A percentile compares a stretch with the other conserved stretches of the same genome.
Conservation (phyloP, 2,113 vertebrate species). For the Lasiurus cinereus region DNA sequence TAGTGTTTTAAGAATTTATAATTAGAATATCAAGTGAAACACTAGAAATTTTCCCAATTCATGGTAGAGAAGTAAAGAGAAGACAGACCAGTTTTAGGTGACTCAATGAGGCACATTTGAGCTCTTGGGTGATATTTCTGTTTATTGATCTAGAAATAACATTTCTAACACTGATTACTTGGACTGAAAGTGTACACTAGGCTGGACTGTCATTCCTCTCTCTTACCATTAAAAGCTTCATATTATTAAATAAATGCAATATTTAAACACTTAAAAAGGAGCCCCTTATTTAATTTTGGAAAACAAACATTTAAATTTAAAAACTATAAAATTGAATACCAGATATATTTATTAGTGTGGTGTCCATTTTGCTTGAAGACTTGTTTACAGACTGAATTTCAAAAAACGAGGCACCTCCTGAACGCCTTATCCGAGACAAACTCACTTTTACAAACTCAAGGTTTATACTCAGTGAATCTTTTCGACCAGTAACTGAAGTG, state of each 20-base stretch:
- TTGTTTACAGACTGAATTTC: constrained; percentile 93
- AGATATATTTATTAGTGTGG: constrained; percentile 99
- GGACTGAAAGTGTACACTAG: neutral
- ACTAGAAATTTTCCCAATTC: neutral
- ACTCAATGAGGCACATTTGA: neutral
- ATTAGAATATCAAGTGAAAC: constrained; percentile 6
- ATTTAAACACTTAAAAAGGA: constrained; percentile 40
- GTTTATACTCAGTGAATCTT: constrained; percentile 99
- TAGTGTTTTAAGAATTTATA: constrained; percentile 19
- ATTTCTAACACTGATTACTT: neutral
- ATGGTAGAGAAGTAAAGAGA: constrained; percentile 6
- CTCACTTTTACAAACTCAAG: constrained; percentile 99
- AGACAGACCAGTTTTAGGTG: neutral
- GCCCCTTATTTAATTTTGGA: constrained; percentile 46
- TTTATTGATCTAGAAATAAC: neutral
- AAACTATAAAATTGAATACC: constrained; percentile 87
- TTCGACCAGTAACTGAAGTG: constrained; percentile 97
- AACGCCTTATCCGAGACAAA: constrained; percentile 95
- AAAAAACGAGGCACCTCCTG: constrained; percentile 94
- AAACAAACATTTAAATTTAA: constrained; percentile 39
- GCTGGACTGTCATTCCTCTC: neutral
- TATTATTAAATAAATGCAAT: neutral
- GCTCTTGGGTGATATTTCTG: neutral
- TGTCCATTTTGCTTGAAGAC: constrained; percentile 95
- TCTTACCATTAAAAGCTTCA: constrained; percentile 3